These are phyloP conservation scores for Abrostola triplasia DNA, from an alignment of 2,888 invertebrate species.

Conservation along the genomic window DNA sequence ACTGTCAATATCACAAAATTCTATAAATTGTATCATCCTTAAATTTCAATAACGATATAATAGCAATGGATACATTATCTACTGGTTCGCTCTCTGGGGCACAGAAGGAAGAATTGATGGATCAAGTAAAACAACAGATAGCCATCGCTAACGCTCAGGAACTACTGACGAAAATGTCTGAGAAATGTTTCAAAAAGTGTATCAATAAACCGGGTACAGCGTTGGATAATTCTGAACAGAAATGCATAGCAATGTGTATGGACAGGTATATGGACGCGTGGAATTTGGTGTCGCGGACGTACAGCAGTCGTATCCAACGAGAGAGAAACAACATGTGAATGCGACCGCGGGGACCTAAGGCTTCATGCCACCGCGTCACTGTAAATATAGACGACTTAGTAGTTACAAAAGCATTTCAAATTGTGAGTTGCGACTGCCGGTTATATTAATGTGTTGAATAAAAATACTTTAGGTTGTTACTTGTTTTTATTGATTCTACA, in stretches of 20 bases:
- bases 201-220: slow-evolving; percentile 96
- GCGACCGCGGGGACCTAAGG: slow-evolving; percentile 33
- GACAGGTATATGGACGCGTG: slow-evolving; percentile 99
- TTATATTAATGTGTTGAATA: slow-evolving; percentile 80
- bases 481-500: slow-evolving; percentile 60
- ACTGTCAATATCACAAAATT: slow-evolving; percentile 53
- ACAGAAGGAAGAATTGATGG: slow-evolving; percentile 96
- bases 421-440: slow-evolving; percentile 70
- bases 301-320: slow-evolving; percentile 94
- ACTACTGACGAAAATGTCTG: slow-evolving; percentile 98
- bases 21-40: slow-evolving; percentile 48
- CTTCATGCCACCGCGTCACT: slow-evolving; percentile 68
- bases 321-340: slow-evolving; percentile 91
- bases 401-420: slow-evolving; percentile 77
- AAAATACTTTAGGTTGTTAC: slow-evolving; percentile 74
- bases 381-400: slow-evolving; percentile 82
- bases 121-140: slow-evolving; percentile 98
- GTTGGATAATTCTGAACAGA: slow-evolving; percentile 96
- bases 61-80: slow-evolving; percentile 89
- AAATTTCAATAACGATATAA: slow-evolving; percentile 34
- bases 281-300: slow-evolving; percentile 97
- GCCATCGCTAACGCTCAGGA: slow-evolving; percentile 98
- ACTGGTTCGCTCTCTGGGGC: slow-evolving; percentile 89
- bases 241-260: slow-evolving; percentile 99
- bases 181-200: slow-evolving; percentile 99